These are phyloP conservation scores for Dynastes grantii DNA, from an alignment of 2,888 invertebrate species.

Conservation along the genomic window DNA sequence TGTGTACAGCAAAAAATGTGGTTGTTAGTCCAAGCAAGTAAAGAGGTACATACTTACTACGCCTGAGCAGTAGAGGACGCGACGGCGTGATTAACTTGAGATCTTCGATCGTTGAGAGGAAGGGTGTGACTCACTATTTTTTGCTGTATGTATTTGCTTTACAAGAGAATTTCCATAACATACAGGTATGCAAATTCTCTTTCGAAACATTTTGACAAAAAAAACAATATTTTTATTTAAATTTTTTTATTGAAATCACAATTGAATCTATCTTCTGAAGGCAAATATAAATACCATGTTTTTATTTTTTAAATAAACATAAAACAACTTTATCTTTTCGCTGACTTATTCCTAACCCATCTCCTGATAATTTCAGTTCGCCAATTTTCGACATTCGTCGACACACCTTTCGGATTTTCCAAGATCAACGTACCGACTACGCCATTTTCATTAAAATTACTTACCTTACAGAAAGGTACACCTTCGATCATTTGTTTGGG, in stretches of 20 bases:
- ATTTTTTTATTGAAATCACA: background rate
- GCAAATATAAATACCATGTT: background rate
- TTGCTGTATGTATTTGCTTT: no score
- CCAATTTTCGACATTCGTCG: constrained; percentile 46
- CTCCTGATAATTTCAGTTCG: constrained; percentile 47
- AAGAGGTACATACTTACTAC: no score
- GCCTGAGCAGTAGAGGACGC: no score
- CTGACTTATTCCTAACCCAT: constrained; percentile 44
- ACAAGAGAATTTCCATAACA: no score
- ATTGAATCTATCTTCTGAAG: background rate
- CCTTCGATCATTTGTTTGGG: constrained; percentile 46
- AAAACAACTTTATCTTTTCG: background rate
- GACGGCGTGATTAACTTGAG: no score
- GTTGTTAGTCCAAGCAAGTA: no score
- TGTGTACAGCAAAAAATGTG: no score
- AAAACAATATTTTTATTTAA: background rate
- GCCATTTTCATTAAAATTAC: constrained; percentile 65
- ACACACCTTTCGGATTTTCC: constrained; percentile 78
- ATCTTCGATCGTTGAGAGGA: no score
- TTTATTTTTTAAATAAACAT: no score
- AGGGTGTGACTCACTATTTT: no score
- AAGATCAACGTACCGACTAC: constrained; percentile 75
- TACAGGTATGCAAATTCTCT: no score
- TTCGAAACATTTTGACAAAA: background rate
- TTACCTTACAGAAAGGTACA: constrained; percentile 49